A percentile compares a stretch with the other conserved stretches of the same genome.
These are phyloP conservation scores for Miichthys miiuy DNA, from an alignment of 2,797 vertebrate species.

Conservation along the genomic window DNA sequence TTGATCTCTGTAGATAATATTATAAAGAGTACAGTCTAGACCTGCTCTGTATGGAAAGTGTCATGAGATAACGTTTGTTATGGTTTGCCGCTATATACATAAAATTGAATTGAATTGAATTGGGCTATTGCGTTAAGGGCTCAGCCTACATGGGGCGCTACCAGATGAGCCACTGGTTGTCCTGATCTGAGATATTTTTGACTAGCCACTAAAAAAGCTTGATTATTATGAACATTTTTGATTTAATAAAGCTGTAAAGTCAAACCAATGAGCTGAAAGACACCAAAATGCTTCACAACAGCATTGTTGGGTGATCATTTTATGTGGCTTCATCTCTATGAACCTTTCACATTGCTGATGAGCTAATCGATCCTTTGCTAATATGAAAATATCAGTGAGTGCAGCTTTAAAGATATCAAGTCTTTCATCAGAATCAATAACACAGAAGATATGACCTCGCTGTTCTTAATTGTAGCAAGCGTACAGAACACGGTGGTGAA, in stretches of 20 bases:
- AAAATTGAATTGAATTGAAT: no score
- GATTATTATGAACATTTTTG: background rate
- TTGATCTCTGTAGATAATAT: no score
- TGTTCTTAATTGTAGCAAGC: background rate
- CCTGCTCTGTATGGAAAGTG: no score
- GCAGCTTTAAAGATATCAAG: background rate
- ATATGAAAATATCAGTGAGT: slow-evolving; percentile 2
- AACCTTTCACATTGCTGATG: background rate
- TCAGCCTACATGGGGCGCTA: background rate
- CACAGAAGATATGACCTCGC: background rate
- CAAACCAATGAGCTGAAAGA: background rate
- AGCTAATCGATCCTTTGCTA: background rate
- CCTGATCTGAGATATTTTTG: background rate
- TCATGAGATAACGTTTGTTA: no score
- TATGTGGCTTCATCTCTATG: background rate
- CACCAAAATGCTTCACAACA: background rate
- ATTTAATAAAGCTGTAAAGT: no score
- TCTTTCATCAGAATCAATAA: background rate
- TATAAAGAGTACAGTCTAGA: no score
- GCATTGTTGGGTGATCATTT: background rate
- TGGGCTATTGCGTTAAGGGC: no score
- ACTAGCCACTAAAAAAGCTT: background rate
- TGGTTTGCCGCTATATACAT: no score
- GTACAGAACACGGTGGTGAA: background rate
- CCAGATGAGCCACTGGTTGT: no score